These are phyloP conservation scores for Epinephelus moara DNA, from an alignment of 2,113 vertebrate genomes.

Conservation along the genomic window DNA sequence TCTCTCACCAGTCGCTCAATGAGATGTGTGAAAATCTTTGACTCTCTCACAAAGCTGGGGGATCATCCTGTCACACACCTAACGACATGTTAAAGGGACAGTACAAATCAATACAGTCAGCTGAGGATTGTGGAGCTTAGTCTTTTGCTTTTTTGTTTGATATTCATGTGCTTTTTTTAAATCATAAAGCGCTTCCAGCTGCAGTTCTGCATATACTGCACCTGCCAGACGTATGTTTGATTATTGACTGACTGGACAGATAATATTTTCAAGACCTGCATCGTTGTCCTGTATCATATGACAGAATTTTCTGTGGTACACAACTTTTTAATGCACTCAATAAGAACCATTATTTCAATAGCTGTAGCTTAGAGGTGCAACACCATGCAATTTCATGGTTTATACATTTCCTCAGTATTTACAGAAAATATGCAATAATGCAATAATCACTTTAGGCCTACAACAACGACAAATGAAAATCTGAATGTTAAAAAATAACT, in stretches of 20 bases:
- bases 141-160: background rate
- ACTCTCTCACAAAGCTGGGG: constrained; percentile 48
- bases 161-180: background rate
- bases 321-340: too few relatives aligned
- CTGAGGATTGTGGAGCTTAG: constrained; percentile 36
- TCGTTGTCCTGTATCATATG: too few relatives aligned
- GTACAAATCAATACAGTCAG: constrained; percentile 59
- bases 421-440: too few relatives aligned
- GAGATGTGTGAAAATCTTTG: constrained; percentile 77
- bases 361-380: too few relatives aligned
- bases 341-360: too few relatives aligned
- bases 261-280: too few relatives aligned
- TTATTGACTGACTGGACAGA: background rate
- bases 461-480: too few relatives aligned
- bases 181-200: background rate
- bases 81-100: constrained; percentile 59
- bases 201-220: background rate
- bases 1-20: constrained; percentile 72
- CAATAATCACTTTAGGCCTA: too few relatives aligned
- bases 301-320: too few relatives aligned
- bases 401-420: too few relatives aligned
- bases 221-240: background rate
- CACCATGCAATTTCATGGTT: too few relatives aligned
- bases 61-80: constrained; percentile 70
- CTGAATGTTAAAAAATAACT: too few relatives aligned